Evolutionary conservation across 2,888 invertebrate genomes (phyloP).

Genomic region (Ypsolopha scabrella): DNA sequence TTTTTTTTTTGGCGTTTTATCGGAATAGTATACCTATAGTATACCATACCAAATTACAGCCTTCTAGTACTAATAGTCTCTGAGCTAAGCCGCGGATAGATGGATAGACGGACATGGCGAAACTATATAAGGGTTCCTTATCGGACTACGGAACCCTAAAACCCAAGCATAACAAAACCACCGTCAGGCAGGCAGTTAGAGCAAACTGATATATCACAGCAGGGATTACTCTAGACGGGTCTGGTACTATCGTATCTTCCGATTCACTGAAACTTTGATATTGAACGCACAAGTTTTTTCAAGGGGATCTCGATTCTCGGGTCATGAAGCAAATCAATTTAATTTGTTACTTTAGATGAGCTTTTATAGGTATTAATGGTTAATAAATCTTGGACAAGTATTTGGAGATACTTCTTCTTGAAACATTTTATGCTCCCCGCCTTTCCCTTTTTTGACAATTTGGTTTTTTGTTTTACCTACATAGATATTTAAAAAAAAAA

Average conservation of each 20-base stretch:
- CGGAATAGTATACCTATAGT: too few relatives aligned
- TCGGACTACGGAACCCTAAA: too few relatives aligned
- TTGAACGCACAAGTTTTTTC: conserved; percentile 17
- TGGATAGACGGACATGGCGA: too few relatives aligned
- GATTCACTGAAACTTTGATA: conserved; percentile 32
- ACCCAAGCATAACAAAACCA: too few relatives aligned
- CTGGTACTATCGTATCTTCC: conserved; percentile 38
- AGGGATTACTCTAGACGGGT: background rate
- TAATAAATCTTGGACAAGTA: too few relatives aligned
- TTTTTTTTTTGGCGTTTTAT: too few relatives aligned
- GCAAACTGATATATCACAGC: background rate
- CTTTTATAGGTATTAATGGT: conserved; percentile 12
- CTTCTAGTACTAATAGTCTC: too few relatives aligned
- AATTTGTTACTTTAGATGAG: conserved; percentile 7
- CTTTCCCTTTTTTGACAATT: background rate
- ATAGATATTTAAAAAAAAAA: too few relatives aligned
- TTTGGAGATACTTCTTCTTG: conserved; percentile 2
- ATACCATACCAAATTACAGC: too few relatives aligned
- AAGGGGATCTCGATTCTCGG: conserved; percentile 50
- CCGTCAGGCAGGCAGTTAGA: conserved; percentile 4
- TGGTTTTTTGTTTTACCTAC: background rate
- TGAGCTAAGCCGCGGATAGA: too few relatives aligned
- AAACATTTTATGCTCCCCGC: background rate
- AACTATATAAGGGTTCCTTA: too few relatives aligned
- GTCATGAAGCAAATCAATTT: conserved; percentile 32